phyloP scores from a whole-genome alignment of 2,113 vertebrate species.

The Mionectes macconnelli region DNA sequence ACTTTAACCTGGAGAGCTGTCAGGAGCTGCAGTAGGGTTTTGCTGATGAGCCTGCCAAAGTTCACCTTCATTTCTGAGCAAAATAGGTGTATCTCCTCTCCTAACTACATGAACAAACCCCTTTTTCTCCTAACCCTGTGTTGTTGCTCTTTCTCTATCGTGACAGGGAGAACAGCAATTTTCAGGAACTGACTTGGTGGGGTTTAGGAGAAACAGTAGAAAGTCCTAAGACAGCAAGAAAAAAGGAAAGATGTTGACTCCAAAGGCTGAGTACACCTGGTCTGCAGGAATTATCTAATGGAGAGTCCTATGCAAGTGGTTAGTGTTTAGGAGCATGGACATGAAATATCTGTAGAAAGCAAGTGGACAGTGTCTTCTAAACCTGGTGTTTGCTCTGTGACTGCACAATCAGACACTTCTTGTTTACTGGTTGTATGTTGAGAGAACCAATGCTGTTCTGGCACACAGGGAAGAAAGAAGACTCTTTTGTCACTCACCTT shows the following conservation, averaged over 20 bases:
- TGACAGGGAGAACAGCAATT: not conserved
- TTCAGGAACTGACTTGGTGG: not conserved
- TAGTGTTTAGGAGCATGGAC: not conserved
- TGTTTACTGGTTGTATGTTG: not conserved
- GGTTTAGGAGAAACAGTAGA: not conserved
- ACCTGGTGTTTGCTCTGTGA: not conserved
- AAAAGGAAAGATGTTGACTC: accelerated
- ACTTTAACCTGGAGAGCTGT: not conserved
- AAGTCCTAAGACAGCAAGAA: not conserved
- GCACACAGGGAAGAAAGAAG: not conserved
- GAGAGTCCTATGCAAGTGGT: not conserved
- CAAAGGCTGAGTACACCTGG: not conserved
- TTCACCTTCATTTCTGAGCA: not conserved
- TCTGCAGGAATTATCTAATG: not conserved
- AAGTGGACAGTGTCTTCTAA: not conserved
- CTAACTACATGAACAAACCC: accelerated
- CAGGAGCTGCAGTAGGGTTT: not conserved
- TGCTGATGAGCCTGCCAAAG: not conserved
- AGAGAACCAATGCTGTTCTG: not conserved
- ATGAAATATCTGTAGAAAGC: not conserved
- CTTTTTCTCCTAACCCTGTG: not conserved
- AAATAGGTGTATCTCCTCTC: not conserved
- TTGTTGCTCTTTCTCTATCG: not conserved
- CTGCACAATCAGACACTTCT: not conserved
- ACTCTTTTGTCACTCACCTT: not conserved